Conservation (phyloP, 2,113 vertebrate species). For the Panthera tigris region DNA sequence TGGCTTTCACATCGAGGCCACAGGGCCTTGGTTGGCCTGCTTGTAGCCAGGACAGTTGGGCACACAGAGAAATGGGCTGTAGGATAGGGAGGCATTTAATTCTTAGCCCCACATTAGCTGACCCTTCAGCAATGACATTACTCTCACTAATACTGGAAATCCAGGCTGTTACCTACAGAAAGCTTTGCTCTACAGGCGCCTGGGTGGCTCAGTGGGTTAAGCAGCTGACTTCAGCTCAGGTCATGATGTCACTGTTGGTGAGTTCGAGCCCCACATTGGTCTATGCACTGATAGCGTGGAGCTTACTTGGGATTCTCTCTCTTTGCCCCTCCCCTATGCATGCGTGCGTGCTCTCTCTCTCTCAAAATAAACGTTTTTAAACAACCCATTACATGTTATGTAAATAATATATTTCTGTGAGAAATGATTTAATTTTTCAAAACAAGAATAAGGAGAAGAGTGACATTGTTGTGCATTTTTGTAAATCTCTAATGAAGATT, state of each 20-base stretch:
- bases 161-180: background rate
- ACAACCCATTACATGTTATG: background rate
- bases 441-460: background rate
- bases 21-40: background rate
- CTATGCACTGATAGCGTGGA: too few relatives aligned
- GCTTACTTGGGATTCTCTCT: too few relatives aligned
- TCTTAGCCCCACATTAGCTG: background rate
- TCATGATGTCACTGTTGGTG: too few relatives aligned
- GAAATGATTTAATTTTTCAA: conserved; percentile 6
- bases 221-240: too few relatives aligned
- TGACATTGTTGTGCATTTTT: background rate
- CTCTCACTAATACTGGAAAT: background rate
- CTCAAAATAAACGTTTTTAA: too few relatives aligned
- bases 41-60: background rate
- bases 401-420: background rate
- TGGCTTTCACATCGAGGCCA: accelerated
- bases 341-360: too few relatives aligned
- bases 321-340: too few relatives aligned
- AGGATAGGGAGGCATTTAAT: background rate
- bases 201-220: too few relatives aligned
- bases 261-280: too few relatives aligned
- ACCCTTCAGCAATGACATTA: background rate
- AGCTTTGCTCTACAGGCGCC: too few relatives aligned
- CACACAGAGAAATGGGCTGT: background rate
- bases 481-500: background rate